Evolutionary conservation across 2,113 vertebrate species (phyloP).

Genomic region (Columbina picui): DNA sequence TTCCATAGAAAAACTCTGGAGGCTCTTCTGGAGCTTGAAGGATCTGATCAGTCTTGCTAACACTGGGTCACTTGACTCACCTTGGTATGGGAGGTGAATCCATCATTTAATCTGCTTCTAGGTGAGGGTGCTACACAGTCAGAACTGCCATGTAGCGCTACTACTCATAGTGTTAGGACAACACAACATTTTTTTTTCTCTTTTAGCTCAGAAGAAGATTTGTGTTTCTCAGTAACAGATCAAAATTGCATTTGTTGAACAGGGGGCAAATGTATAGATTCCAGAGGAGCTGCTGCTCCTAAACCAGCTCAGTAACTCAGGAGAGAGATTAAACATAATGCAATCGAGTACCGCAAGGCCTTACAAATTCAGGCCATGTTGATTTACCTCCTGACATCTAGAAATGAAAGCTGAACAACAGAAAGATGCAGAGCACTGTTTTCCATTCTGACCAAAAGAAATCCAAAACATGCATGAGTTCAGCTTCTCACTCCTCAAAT

Average conservation of each 20-base stretch:
- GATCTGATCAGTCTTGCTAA: neutral
- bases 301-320: neutral
- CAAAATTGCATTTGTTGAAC: neutral
- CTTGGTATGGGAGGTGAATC: neutral
- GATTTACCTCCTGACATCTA: neutral
- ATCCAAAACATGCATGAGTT: neutral
- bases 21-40: neutral
- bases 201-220: neutral
- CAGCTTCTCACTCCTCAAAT: neutral
- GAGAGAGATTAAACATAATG: neutral
- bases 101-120: neutral
- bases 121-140: neutral
- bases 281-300: neutral
- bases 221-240: neutral
- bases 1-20: neutral
- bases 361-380: neutral
- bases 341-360: neutral
- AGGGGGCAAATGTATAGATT: neutral
- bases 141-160: neutral
- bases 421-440: neutral
- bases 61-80: neutral
- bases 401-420: neutral
- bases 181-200: neutral
- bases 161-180: neutral
- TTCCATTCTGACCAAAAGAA: constrained; percentile 15